These are phyloP conservation scores for Mustela lutreola DNA, from an alignment of 2,113 vertebrate genomes.

Conservation along the genomic window DNA sequence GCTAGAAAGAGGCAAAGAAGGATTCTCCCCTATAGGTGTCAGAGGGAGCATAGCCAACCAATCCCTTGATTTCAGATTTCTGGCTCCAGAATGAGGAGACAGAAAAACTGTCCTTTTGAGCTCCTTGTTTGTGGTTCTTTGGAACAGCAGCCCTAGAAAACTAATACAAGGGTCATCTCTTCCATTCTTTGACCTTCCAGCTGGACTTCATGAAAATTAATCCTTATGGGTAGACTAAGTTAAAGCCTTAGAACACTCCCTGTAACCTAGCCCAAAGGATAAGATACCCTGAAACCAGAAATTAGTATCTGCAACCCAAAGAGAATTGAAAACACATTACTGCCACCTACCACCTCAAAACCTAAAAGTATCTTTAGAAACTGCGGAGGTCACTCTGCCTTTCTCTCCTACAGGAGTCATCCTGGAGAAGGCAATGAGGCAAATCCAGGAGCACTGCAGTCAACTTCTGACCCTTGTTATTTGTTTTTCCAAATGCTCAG, in stretches of 20 bases:
- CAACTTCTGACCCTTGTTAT: neutral
- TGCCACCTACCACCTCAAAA: neutral
- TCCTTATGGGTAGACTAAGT: neutral
- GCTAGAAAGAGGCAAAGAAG: neutral
- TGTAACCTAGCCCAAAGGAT: neutral
- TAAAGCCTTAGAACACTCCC: neutral
- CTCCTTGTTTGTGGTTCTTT: neutral
- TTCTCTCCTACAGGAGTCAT: neutral
- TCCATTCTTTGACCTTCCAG: neutral
- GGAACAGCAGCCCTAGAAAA: neutral
- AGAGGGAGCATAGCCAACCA: rapidly evolving
- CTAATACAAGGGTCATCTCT: neutral
- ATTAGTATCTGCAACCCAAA: neutral
- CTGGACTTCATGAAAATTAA: neutral
- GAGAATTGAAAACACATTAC: neutral
- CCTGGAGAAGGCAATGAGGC: neutral
- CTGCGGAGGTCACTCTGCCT: neutral
- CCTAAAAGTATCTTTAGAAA: neutral
- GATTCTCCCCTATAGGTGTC: neutral
- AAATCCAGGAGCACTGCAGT: neutral
- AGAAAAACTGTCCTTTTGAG: neutral
- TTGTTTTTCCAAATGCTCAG: neutral
- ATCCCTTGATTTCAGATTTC: neutral
- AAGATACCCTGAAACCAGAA: neutral
- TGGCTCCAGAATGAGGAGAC: neutral